Percentiles rank a stretch among this genome's conserved stretches.
Evolutionary conservation across 2,113 vertebrate genomes (phyloP).

Genomic region (Charina bottae): DNA sequence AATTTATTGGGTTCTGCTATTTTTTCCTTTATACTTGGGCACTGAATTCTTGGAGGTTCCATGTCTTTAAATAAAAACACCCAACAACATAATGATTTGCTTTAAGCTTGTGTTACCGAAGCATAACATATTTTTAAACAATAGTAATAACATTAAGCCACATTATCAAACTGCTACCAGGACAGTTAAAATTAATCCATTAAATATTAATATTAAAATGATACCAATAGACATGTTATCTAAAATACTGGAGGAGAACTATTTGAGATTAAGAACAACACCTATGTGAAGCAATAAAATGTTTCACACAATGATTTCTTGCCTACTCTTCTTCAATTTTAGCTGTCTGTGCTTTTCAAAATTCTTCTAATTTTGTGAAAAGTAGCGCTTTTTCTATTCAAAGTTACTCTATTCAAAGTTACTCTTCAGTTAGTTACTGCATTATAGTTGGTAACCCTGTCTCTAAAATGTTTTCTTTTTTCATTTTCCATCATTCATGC

Average conservation of each 20-base stretch:
- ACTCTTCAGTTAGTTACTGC: background rate
- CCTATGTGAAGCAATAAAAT: background rate
- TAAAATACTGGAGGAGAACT: background rate
- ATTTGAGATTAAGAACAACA: background rate
- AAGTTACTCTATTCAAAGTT: background rate
- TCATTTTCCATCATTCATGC: background rate
- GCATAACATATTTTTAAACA: background rate
- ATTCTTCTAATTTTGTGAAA: background rate
- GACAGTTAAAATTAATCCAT: background rate
- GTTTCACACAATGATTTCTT: background rate
- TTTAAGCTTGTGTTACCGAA: background rate
- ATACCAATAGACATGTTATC: background rate
- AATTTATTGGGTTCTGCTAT: slow-evolving; percentile 91
- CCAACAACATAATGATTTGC: background rate
- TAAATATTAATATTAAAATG: background rate
- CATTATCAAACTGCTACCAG: background rate
- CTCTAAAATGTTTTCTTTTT: background rate
- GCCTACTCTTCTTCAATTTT: background rate
- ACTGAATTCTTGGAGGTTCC: slow-evolving; percentile 91
- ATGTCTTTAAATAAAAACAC: slow-evolving; percentile 75
- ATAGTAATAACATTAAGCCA: background rate
- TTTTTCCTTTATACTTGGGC: slow-evolving; percentile 92
- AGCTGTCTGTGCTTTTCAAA: background rate
- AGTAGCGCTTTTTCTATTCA: background rate
- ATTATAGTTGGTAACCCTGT: background rate